A percentile compares a stretch with the other conserved stretches of the same genome.
Conservation (phyloP, 2,113 vertebrate genomes). For the Geococcyx californianus region DNA sequence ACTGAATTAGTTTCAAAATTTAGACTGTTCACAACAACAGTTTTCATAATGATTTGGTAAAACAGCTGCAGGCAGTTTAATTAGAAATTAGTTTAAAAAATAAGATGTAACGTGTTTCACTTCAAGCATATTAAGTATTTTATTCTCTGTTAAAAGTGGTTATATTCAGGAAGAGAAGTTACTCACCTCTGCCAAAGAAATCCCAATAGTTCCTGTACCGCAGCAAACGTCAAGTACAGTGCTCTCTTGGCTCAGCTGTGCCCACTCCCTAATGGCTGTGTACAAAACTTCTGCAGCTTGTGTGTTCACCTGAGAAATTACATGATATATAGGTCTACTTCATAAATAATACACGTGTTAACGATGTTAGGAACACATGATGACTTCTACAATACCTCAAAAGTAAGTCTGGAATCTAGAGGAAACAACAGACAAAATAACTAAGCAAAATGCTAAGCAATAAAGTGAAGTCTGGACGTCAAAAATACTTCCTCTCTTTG, state of each 20-base stretch:
- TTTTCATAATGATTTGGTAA: background rate
- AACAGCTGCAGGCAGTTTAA: background rate
- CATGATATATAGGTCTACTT: background rate
- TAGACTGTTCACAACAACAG: background rate
- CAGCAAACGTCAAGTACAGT: slow-evolving; percentile 93
- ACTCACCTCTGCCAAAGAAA: slow-evolving; percentile 89
- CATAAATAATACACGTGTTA: background rate
- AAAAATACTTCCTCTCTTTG: background rate
- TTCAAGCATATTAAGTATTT: background rate
- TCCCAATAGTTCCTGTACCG: slow-evolving; percentile 94
- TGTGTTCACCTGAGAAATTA: slow-evolving; percentile 85
- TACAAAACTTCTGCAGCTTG: slow-evolving; percentile 91
- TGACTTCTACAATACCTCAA: background rate
- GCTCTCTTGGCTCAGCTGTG: slow-evolving; percentile 82
- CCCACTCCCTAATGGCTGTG: slow-evolving; percentile 88
- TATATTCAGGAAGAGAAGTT: background rate
- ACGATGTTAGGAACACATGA: background rate
- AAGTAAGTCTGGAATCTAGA: background rate
- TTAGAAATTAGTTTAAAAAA: background rate
- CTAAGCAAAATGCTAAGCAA: background rate
- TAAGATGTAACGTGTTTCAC: background rate
- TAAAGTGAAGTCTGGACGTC: background rate
- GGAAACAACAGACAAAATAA: background rate
- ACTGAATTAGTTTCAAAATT: background rate
- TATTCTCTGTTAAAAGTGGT: background rate